Conservation (phyloP, 2,797 vertebrate species). For the Tiaroga cobitis region DNA sequence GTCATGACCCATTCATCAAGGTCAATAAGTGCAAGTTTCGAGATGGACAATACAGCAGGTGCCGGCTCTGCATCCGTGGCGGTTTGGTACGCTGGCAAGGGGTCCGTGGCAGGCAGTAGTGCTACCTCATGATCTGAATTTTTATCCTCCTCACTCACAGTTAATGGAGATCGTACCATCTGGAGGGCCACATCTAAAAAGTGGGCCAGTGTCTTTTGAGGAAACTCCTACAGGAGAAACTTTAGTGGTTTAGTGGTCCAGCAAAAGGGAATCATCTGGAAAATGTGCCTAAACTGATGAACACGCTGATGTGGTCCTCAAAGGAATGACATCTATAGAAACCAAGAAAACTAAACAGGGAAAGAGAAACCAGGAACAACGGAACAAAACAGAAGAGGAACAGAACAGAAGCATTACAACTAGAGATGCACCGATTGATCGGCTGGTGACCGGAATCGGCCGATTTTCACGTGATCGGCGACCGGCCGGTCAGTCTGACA, state of each 20-base stretch:
- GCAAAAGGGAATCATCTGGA: background rate
- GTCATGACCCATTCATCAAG: background rate
- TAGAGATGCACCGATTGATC: no score
- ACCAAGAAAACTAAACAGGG: background rate
- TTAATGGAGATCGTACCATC: background rate
- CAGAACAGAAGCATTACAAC: background rate
- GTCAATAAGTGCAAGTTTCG: background rate
- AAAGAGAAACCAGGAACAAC: background rate
- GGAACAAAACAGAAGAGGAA: background rate
- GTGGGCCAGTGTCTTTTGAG: background rate
- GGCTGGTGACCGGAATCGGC: no score
- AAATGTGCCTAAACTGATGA: background rate
- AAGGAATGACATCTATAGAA: background rate
- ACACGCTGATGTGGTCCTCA: background rate
- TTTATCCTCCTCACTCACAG: background rate
- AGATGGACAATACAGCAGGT: background rate
- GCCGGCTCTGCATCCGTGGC: background rate
- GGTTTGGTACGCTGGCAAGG: background rate
- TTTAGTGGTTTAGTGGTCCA: background rate
- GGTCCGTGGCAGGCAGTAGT: background rate
- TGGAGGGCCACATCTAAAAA: background rate
- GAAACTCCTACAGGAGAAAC: background rate
- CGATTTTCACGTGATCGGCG: no score
- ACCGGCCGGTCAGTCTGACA: no score
- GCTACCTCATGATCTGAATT: background rate